A percentile compares a stretch with the other conserved stretches of the same genome.
phyloP scores from a whole-genome alignment of 2,113 vertebrate genomes.

The Leucosticte australis region DNA sequence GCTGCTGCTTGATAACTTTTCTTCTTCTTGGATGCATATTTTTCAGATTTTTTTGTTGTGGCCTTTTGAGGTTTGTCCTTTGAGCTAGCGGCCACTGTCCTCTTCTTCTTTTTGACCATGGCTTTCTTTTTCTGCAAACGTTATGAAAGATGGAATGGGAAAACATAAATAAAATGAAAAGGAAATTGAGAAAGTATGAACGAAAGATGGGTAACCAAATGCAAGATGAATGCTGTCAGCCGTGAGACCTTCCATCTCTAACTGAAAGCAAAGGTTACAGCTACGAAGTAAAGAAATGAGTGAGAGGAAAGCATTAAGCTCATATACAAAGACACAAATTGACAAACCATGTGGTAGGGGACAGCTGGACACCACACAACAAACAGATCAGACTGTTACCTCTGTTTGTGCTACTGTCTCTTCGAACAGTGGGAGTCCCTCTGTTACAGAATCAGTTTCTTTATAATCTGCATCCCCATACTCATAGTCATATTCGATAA shows the following conservation, averaged over 20 bases:
- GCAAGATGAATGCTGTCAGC: not conserved
- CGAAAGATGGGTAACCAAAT: slow-evolving; percentile 63
- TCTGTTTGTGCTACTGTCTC: slow-evolving; percentile 86
- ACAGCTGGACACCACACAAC: slow-evolving; percentile 72
- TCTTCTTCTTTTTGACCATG: slow-evolving; percentile 92
- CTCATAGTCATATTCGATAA: slow-evolving; percentile 94
- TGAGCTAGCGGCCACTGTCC: slow-evolving; percentile 85
- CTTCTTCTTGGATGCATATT: slow-evolving; percentile 88
- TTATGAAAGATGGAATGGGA: slow-evolving; percentile 79
- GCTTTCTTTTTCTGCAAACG: slow-evolving; percentile 91
- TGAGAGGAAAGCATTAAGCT: not conserved
- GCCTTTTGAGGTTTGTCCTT: slow-evolving; percentile 86
- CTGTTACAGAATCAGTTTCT: slow-evolving; percentile 83
- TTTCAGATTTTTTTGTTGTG: slow-evolving; percentile 89
- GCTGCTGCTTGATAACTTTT: slow-evolving; percentile 85
- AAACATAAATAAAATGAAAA: slow-evolving; percentile 76
- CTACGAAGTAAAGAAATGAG: not conserved
- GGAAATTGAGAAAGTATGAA: slow-evolving; percentile 41
- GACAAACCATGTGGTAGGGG: slow-evolving; percentile 56
- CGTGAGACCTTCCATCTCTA: slow-evolving; percentile 28
- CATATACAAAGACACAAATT: slow-evolving; percentile 25
- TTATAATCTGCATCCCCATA: slow-evolving; percentile 89
- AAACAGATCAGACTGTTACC: slow-evolving; percentile 81
- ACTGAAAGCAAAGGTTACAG: slow-evolving; percentile 34
- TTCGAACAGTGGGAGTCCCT: slow-evolving; percentile 78